Conservation (phyloP, 2,888 invertebrate species). For the Operophtera brumata region DNA sequence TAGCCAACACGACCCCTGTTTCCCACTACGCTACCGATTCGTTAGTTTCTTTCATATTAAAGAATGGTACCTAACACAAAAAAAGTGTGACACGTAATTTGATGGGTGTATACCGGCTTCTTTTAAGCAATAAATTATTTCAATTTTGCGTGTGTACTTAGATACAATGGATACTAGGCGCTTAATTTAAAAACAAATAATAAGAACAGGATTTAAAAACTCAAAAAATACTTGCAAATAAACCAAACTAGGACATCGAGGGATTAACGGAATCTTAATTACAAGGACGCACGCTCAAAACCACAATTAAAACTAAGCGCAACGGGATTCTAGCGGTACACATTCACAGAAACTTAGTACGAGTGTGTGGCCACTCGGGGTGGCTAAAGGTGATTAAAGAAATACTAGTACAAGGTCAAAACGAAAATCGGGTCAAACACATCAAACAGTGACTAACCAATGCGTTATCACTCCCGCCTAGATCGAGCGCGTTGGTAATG, state of each 20-base stretch:
- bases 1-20: too few relatives aligned
- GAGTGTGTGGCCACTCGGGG: background rate
- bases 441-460: constrained; percentile 63
- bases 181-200: background rate
- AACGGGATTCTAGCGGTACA: constrained; percentile 1
- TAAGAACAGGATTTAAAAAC: background rate
- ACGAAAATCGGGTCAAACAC: constrained; percentile 30
- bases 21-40: constrained; percentile 11
- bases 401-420: constrained; percentile 9
- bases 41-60: constrained; percentile 6
- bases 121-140: background rate
- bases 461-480: constrained; percentile 57
- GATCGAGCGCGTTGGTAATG: constrained; percentile 67
- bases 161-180: too few relatives aligned
- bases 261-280: background rate
- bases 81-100: too few relatives aligned
- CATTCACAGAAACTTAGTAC: background rate
- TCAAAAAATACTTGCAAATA: constrained; percentile 1
- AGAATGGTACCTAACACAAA: too few relatives aligned
- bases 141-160: too few relatives aligned
- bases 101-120: too few relatives aligned
- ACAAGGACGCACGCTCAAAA: background rate
- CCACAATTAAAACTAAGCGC: background rate
- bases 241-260: background rate
- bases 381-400: constrained; percentile 7